Conservation (phyloP, 2,113 vertebrate genomes). For the Stegastes partitus region DNA sequence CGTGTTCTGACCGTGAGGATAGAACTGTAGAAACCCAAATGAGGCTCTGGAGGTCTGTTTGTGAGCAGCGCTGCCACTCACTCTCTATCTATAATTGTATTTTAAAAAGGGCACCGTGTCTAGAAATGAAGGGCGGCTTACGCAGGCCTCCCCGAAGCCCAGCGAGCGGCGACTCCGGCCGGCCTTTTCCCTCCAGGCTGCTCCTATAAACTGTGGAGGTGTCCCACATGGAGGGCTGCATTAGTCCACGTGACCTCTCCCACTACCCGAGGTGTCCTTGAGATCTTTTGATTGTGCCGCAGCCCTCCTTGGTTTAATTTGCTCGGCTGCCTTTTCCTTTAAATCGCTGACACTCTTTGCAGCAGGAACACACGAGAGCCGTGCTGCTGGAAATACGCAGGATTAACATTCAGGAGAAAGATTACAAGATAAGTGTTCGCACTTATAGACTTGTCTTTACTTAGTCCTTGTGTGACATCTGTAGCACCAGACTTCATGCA, state of each 20-base stretch:
- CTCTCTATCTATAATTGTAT: conserved; percentile 58
- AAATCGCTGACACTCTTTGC: background rate
- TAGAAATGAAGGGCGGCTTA: conserved; percentile 71
- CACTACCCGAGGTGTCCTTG: conserved; percentile 62
- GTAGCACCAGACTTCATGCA: too few species aligned
- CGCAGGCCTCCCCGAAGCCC: conserved; percentile 64
- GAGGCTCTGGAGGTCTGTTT: conserved; percentile 34
- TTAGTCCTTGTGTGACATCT: too few species aligned
- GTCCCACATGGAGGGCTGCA: conserved; percentile 53
- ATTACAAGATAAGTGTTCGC: too few species aligned
- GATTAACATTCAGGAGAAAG: too few species aligned
- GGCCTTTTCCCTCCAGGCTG: conserved; percentile 64
- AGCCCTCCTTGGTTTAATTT: conserved; percentile 14
- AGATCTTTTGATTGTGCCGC: conserved; percentile 36
- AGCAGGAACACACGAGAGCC: too few species aligned
- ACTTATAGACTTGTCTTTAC: too few species aligned
- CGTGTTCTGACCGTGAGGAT: conserved; percentile 17
- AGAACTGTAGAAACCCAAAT: conserved; percentile 13
- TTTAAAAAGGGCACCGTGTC: conserved; percentile 76
- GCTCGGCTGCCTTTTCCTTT: background rate
- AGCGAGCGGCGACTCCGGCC: conserved; percentile 42
- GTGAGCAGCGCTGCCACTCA: conserved; percentile 58
- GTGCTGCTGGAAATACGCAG: too few species aligned
- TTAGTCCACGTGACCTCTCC: conserved; percentile 67
- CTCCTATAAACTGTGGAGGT: conserved; percentile 76